A percentile compares a stretch with the other conserved stretches of the same genome.
phyloP scores from a whole-genome alignment of 2,888 invertebrate genomes.

The Drosophila trichaetosa region DNA sequence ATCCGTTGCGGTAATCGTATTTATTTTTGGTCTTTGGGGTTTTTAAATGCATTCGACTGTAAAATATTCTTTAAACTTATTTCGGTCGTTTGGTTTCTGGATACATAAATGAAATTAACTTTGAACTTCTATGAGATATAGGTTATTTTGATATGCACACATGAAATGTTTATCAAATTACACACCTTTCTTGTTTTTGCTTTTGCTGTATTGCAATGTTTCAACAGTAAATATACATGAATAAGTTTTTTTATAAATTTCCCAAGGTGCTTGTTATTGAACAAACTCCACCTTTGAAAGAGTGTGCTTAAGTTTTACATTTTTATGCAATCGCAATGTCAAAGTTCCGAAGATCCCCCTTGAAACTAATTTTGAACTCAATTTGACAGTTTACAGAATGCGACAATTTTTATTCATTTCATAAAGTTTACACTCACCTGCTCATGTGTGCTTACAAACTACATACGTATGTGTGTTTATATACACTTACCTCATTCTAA shows the following conservation, averaged over 20 bases:
- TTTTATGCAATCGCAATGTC: slow-evolving; percentile 32
- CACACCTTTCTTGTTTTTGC: background rate
- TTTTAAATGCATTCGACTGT: slow-evolving; percentile 64
- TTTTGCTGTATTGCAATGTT: background rate
- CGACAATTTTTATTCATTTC: slow-evolving; percentile 63
- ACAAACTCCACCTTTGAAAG: background rate
- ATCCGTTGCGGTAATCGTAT: slow-evolving; percentile 57
- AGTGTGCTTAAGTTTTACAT: slow-evolving; percentile 35
- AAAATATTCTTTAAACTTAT: slow-evolving; percentile 65
- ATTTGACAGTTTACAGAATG: slow-evolving; percentile 53
- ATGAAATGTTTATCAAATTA: background rate
- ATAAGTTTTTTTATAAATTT: slow-evolving; percentile 38
- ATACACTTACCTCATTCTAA: slow-evolving; percentile 3
- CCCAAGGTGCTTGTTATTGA: slow-evolving; percentile 42
- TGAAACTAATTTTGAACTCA: slow-evolving; percentile 55
- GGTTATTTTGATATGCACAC: slow-evolving; percentile 16
- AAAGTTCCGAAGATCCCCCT: slow-evolving; percentile 47
- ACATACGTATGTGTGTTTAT: slow-evolving; percentile 8
- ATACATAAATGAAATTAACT: slow-evolving; percentile 52
- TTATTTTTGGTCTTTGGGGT: slow-evolving; percentile 73
- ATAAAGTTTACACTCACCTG: slow-evolving; percentile 42
- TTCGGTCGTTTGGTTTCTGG: slow-evolving; percentile 34
- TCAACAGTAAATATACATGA: slow-evolving; percentile 21
- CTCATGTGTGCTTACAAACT: background rate
- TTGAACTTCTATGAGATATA: slow-evolving; percentile 53